These are phyloP conservation scores for Cantharis flavilabris DNA, from an alignment of 2,888 invertebrate genomes.

Conservation along the genomic window DNA sequence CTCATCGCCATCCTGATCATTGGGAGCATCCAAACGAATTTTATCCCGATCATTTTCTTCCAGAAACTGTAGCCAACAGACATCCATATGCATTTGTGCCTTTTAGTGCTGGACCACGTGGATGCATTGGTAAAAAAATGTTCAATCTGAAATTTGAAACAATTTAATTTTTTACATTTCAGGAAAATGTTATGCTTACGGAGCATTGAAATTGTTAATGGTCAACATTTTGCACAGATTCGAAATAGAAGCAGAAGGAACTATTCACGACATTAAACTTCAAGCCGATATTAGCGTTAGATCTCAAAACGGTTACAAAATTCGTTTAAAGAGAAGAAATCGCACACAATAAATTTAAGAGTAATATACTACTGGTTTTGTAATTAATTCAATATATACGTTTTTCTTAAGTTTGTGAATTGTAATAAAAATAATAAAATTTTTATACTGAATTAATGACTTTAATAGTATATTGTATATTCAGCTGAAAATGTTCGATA, in stretches of 20 bases:
- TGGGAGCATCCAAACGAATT: slow-evolving; percentile 48
- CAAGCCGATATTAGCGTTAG: slow-evolving; percentile 42
- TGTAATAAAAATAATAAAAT: too few relatives aligned
- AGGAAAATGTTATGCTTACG: slow-evolving; percentile 43
- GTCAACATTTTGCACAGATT: slow-evolving; percentile 41
- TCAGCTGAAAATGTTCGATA: too few relatives aligned
- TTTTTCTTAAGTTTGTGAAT: too few relatives aligned
- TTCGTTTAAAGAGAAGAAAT: too few relatives aligned
- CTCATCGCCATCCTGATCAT: slow-evolving; percentile 37
- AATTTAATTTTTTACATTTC: slow-evolving; percentile 8
- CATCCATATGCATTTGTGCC: slow-evolving; percentile 3
- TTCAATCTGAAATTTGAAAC: not conserved
- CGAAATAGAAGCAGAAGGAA: slow-evolving; percentile 43
- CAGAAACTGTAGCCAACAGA: not conserved
- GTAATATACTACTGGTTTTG: too few relatives aligned
- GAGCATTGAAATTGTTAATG: slow-evolving; percentile 40
- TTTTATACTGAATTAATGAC: too few relatives aligned
- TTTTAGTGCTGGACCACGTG: slow-evolving; percentile 6
- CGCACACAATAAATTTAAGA: too few relatives aligned
- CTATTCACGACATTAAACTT: slow-evolving; percentile 42
- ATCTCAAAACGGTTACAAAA: slow-evolving; percentile 29
- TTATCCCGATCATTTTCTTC: slow-evolving; percentile 41
- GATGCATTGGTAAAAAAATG: not conserved
- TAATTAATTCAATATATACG: too few relatives aligned
- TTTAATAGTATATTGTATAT: too few relatives aligned